These are phyloP conservation scores for Synergus umbraculus DNA, from an alignment of 2,888 invertebrate genomes.

Conservation along the genomic window DNA sequence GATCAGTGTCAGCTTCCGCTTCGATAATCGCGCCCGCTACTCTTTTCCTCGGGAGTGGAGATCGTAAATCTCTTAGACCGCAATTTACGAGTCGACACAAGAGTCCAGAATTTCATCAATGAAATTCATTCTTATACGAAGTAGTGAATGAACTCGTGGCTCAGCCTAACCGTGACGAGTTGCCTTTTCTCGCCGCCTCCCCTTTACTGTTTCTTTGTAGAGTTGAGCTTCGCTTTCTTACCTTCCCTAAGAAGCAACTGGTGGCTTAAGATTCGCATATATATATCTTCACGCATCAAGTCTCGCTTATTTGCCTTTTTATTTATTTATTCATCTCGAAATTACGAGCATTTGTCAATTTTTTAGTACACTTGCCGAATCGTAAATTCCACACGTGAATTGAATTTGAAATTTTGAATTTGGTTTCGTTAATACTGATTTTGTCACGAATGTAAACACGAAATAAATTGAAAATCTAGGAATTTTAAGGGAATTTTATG, in stretches of 20 bases:
- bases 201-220: slow-evolving; percentile 26
- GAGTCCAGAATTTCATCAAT: slow-evolving; percentile 47
- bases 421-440: too few relatives aligned
- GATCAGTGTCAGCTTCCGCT: background rate
- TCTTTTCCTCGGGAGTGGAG: slow-evolving; percentile 10
- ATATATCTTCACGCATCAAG: background rate
- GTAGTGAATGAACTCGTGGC: slow-evolving; percentile 49
- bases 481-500: too few relatives aligned
- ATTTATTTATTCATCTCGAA: background rate
- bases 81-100: slow-evolving; percentile 39
- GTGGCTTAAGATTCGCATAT: slow-evolving; percentile 18
- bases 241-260: slow-evolving; percentile 20
- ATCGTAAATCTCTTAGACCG: slow-evolving; percentile 34
- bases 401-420: too few relatives aligned
- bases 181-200: slow-evolving; percentile 45
- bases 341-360: background rate
- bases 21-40: slow-evolving; percentile 25
- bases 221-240: slow-evolving; percentile 35
- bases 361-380: background rate
- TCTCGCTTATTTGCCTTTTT: background rate
- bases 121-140: slow-evolving; percentile 46
- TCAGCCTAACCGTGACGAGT: slow-evolving; percentile 48
- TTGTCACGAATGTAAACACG: too few relatives aligned
- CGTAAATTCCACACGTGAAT: too few relatives aligned
- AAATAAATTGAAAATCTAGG: too few relatives aligned